Conservation (phyloP, 2,888 invertebrate species). For the Buathra laborator region DNA sequence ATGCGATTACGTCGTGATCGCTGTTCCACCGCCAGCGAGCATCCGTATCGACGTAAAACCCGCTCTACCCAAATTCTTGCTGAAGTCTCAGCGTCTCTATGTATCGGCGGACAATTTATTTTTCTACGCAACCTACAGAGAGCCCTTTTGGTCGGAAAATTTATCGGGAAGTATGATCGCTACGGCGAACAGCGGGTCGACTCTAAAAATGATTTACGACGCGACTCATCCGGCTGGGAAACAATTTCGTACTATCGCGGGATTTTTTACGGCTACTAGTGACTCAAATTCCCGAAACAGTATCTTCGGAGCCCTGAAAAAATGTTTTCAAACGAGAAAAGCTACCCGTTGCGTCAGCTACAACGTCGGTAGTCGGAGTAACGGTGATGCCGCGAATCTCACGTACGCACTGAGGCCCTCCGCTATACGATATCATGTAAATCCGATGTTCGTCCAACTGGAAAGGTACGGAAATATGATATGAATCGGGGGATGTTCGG, state of each 20-base stretch:
- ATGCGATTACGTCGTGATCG: conserved; percentile 76
- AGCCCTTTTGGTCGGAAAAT: conserved; percentile 60
- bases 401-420: conserved; percentile 75
- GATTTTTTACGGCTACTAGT: conserved; percentile 69
- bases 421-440: conserved; percentile 62
- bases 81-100: conserved; percentile 65
- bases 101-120: conserved; percentile 68
- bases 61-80: conserved; percentile 49
- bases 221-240: conserved; percentile 61
- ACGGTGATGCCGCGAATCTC: conserved; percentile 63
- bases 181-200: conserved; percentile 60
- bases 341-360: conserved; percentile 57
- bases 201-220: conserved; percentile 72
- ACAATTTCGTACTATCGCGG: conserved; percentile 69
- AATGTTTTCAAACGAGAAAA: conserved; percentile 65
- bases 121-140: conserved; percentile 72
- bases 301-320: conserved; percentile 50
- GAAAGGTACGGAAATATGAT: conserved; percentile 69
- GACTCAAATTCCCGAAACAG: conserved; percentile 18
- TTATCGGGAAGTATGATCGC: conserved; percentile 69
- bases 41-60: conserved; percentile 71
- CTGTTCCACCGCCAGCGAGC: conserved; percentile 75
- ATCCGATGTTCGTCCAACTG: conserved; percentile 66
- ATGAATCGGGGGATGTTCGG: background rate
- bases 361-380: conserved; percentile 62